Conservation (phyloP, 2,888 invertebrate genomes). For the Hofmannophila pseudospretella region DNA sequence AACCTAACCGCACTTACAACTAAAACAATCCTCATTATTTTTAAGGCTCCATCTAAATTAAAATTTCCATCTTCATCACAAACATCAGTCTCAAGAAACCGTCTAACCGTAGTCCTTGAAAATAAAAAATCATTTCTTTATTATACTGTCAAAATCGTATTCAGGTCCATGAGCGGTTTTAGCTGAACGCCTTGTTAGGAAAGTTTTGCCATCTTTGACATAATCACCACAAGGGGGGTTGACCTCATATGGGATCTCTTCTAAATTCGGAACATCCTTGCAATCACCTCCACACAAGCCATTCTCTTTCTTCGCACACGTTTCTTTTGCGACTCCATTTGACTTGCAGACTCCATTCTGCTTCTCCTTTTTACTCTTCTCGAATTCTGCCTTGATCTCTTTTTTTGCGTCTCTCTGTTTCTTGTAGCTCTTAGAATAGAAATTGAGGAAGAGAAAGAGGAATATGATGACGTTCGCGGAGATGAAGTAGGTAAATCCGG, state of each 20-base stretch:
- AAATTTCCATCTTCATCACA: conserved; percentile 52
- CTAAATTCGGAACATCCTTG: conserved; percentile 31
- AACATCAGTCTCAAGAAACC: conserved; percentile 68
- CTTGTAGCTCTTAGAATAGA: conserved; percentile 80
- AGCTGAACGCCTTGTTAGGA: conserved; percentile 53
- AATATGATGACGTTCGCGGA: conserved; percentile 79
- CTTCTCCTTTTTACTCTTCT: conserved; percentile 31
- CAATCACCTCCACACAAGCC: conserved; percentile 33
- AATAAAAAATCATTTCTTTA: conserved; percentile 60
- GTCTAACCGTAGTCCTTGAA: conserved; percentile 38
- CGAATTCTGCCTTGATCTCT: conserved; percentile 34
- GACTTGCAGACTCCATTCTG: conserved; percentile 25
- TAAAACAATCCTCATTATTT: not conserved
- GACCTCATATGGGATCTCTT: conserved; percentile 49
- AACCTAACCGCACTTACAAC: conserved; percentile 9
- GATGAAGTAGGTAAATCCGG: conserved; percentile 74
- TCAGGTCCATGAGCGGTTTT: conserved; percentile 47
- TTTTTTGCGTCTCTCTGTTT: conserved; percentile 37
- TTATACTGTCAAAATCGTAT: conserved; percentile 54
- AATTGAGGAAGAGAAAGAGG: conserved; percentile 81
- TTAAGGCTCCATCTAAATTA: conserved; percentile 22
- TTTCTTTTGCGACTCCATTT: conserved; percentile 26
- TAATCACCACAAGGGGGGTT: conserved; percentile 55
- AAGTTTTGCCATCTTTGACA: conserved; percentile 50
- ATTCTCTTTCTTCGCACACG: conserved; percentile 30